These are phyloP conservation scores for Chloropsis hardwickii DNA, from an alignment of 2,113 vertebrate genomes.

Conservation along the genomic window DNA sequence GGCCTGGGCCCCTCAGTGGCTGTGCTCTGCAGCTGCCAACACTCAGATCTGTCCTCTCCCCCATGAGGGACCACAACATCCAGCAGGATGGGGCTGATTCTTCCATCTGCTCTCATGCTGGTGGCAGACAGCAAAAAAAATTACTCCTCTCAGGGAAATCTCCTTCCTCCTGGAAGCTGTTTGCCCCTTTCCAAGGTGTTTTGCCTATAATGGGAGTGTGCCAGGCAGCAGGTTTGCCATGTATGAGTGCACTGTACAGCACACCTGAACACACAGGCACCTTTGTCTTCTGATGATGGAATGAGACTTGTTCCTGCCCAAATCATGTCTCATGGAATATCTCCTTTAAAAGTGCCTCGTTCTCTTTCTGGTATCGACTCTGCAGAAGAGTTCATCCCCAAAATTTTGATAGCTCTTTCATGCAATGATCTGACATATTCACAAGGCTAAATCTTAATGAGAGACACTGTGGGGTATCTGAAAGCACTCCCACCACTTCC, in stretches of 20 bases:
- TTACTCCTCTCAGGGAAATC: not conserved
- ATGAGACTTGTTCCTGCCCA: not conserved
- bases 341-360: not conserved
- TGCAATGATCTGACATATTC: not conserved
- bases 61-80: fast-evolving
- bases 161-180: not conserved
- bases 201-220: not conserved
- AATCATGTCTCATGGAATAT: not conserved
- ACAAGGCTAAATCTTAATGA: not conserved
- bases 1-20: fast-evolving
- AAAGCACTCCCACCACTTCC: not conserved
- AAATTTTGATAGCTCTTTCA: not conserved
- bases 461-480: not conserved
- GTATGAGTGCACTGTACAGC: not conserved
- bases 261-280: not conserved
- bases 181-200: not conserved
- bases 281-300: not conserved
- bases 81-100: not conserved
- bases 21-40: not conserved
- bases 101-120: not conserved
- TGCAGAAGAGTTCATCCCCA: not conserved
- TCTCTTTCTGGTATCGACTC: not conserved
- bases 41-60: not conserved
- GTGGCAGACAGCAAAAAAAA: not conserved
- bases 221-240: not conserved